Evolutionary conservation across 1,140 invertebrate species (phyloP).

Genomic region (Sipha flava): DNA sequence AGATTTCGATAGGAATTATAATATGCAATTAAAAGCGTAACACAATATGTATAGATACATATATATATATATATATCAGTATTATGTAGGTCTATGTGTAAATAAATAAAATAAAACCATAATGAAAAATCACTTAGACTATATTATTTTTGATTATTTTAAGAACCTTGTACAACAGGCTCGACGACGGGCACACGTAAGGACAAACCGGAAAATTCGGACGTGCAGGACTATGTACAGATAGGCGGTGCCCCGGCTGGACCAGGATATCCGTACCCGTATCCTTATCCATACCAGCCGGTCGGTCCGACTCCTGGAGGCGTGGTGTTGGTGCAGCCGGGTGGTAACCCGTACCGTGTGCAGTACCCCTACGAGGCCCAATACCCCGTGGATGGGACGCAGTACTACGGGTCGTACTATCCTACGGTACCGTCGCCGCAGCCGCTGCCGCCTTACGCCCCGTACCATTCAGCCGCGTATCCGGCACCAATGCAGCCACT

Average conservation of each 20-base stretch:
- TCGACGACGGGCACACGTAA: constrained; percentile 18
- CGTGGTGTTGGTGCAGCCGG: neutral
- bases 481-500: neutral
- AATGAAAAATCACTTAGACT: neutral
- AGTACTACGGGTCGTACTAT: neutral
- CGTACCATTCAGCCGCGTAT: neutral
- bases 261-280: neutral
- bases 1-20: too few relatives aligned
- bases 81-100: too few relatives aligned
- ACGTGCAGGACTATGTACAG: neutral
- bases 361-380: neutral
- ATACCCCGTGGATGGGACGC: neutral
- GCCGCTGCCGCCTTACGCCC: neutral
- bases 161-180: constrained; percentile 15
- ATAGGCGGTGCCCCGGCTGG: neutral
- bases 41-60: too few relatives aligned
- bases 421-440: neutral
- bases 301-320: neutral
- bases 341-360: neutral
- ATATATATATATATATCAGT: too few relatives aligned
- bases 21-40: too few relatives aligned
- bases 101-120: too few relatives aligned
- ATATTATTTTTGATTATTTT: neutral
- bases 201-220: constrained; percentile 14
- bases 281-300: neutral